These are phyloP conservation scores for Oreocharis arfaki DNA, from an alignment of 2,113 vertebrate genomes.

Conservation along the genomic window DNA sequence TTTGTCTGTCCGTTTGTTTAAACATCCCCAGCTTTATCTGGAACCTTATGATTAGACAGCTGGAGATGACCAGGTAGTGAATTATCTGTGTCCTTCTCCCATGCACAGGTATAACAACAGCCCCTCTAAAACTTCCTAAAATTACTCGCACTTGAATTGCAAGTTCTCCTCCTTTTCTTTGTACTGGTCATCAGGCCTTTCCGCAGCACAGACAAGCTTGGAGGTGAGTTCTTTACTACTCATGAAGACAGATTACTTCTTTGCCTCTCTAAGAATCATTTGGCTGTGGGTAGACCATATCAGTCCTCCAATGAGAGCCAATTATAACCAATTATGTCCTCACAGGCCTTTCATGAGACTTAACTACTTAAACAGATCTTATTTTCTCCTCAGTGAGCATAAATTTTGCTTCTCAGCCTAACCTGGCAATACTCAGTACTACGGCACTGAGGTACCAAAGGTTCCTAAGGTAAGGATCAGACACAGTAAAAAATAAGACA, in stretches of 20 bases:
- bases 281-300: neutral
- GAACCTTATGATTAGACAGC: neutral
- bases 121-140: neutral
- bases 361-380: neutral
- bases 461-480: neutral
- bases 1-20: neutral
- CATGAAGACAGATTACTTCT: neutral
- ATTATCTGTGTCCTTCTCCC: neutral
- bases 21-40: neutral
- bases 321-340: slow-evolving; percentile 9
- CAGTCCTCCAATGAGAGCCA: neutral
- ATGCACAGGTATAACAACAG: neutral
- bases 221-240: neutral
- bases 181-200: neutral
- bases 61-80: neutral
- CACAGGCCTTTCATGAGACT: neutral
- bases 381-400: neutral
- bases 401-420: neutral
- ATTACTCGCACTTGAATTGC: neutral
- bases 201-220: neutral
- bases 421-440: neutral
- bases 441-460: neutral
- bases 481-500: neutral
- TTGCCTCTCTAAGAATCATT: neutral
- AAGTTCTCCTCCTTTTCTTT: neutral